A percentile compares a stretch with the other conserved stretches of the same genome.
Evolutionary conservation across 2,797 vertebrate genomes (phyloP).

Genomic region (Pipistrellus pygmaeus): DNA sequence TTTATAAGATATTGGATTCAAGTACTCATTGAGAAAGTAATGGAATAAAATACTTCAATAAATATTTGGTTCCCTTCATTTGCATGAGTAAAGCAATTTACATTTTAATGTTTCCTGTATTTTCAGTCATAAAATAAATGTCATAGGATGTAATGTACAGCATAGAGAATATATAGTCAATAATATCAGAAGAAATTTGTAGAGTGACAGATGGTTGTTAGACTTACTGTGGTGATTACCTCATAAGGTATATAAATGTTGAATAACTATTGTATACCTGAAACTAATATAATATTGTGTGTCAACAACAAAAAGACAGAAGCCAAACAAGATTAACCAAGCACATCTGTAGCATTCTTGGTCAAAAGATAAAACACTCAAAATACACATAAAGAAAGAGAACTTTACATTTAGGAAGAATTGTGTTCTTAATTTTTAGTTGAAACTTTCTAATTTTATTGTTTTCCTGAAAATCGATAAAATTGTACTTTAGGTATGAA

Average conservation of each 20-base stretch:
- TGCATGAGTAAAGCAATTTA: neutral
- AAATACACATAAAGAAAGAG: neutral
- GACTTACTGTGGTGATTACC: neutral
- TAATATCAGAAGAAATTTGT: neutral
- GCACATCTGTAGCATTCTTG: neutral
- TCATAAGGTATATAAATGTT: neutral
- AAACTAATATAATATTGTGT: neutral
- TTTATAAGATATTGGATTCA: neutral
- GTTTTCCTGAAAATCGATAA: neutral
- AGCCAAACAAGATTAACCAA: neutral
- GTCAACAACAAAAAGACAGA: neutral
- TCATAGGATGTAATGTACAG: neutral
- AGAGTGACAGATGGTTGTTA: neutral
- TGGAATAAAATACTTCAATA: neutral
- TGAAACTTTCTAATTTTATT: neutral
- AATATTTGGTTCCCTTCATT: neutral
- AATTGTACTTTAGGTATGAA: conserved; percentile 22
- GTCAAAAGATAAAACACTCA: conserved; percentile 1
- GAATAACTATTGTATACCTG: neutral
- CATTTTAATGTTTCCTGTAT: neutral
- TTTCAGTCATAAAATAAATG: neutral
- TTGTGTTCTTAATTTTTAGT: neutral
- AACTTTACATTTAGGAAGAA: neutral
- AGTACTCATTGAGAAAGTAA: neutral
- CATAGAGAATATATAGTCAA: neutral